Evolutionary conservation across 2,888 invertebrate species (phyloP).

Genomic region (Cerastis leucographa): DNA sequence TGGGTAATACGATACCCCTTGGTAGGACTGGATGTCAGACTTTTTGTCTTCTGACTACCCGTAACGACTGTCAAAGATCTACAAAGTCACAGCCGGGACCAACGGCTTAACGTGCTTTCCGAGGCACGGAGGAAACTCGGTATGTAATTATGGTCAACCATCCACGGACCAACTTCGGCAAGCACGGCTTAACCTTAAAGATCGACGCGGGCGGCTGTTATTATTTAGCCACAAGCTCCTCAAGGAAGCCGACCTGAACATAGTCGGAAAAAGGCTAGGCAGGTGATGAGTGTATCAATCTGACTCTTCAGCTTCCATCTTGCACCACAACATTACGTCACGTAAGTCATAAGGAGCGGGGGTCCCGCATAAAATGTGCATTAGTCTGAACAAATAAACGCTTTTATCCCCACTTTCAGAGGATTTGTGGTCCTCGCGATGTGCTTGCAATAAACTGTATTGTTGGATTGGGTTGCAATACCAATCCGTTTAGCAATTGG

Average conservation of each 20-base stretch:
- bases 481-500: slow-evolving; percentile 63
- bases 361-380: slow-evolving; percentile 88
- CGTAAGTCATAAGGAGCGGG: slow-evolving; percentile 86
- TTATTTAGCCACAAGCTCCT: too few relatives aligned
- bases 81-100: too few relatives aligned
- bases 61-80: too few relatives aligned
- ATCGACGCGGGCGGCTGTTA: too few relatives aligned
- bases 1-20: too few relatives aligned
- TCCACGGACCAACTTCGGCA: too few relatives aligned
- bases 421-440: slow-evolving; percentile 82
- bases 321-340: slow-evolving; percentile 77
- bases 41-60: too few relatives aligned
- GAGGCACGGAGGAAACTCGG: too few relatives aligned
- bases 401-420: slow-evolving; percentile 84
- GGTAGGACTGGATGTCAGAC: too few relatives aligned
- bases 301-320: slow-evolving; percentile 60
- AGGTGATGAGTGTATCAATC: background rate
- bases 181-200: too few relatives aligned
- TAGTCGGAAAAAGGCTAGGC: background rate
- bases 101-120: too few relatives aligned
- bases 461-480: slow-evolving; percentile 65
- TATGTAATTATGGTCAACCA: too few relatives aligned
- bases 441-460: slow-evolving; percentile 76
- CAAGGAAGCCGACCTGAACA: background rate
- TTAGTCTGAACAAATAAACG: slow-evolving; percentile 89